Conservation (phyloP, 2,113 vertebrate genomes). For the Colossoma macropomum region DNA sequence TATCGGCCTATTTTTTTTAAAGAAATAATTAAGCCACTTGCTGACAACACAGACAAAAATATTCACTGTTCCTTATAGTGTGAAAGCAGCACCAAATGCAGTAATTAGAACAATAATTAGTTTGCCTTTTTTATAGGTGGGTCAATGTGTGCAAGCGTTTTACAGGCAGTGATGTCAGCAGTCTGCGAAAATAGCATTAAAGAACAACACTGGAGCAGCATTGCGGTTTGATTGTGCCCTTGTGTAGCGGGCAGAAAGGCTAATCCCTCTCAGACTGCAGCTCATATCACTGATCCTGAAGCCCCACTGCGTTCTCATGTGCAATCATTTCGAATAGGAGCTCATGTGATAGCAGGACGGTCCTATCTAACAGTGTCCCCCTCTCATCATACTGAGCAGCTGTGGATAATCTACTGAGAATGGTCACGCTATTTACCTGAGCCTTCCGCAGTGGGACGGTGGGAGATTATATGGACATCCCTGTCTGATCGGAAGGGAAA, state of each 20-base stretch:
- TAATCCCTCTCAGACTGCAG: slow-evolving; percentile 33
- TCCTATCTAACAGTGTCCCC: background rate
- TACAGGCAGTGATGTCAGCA: background rate
- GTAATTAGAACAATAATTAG: slow-evolving; percentile 35
- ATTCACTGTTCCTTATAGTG: background rate
- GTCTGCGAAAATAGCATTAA: slow-evolving; percentile 13
- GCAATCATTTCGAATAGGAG: slow-evolving; percentile 1
- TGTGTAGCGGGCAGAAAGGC: slow-evolving; percentile 25
- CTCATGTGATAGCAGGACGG: background rate
- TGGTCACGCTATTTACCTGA: background rate
- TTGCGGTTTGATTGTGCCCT: slow-evolving; percentile 21
- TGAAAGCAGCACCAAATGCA: background rate
- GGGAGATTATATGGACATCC: background rate
- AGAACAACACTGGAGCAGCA: background rate
- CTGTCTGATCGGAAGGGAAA: background rate
- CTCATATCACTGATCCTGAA: slow-evolving; percentile 11
- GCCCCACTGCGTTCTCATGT: slow-evolving; percentile 2
- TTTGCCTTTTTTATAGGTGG: slow-evolving; percentile 25
- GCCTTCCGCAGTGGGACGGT: background rate
- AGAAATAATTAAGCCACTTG: slow-evolving; percentile 20
- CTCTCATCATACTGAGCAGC: background rate
- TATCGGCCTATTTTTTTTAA: background rate
- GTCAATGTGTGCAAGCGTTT: slow-evolving; percentile 12
- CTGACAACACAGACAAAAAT: slow-evolving; percentile 2
- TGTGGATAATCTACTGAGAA: slow-evolving; percentile 6